Evolutionary conservation across 2,888 invertebrate species (phyloP).

Genomic region (Cistogaster globosa): DNA sequence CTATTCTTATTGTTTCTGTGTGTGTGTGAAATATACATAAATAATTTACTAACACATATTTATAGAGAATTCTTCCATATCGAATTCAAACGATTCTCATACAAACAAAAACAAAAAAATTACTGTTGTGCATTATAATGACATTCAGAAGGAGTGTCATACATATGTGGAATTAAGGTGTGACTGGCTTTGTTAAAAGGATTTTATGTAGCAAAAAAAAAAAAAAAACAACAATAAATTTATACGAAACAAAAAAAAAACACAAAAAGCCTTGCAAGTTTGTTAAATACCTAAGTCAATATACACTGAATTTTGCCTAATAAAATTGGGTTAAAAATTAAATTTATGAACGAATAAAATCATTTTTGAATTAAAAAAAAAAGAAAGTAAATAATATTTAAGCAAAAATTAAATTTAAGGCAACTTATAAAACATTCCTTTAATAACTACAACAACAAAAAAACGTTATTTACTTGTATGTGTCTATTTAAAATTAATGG

Average conservation of each 20-base stretch:
- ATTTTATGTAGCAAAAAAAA: constrained; percentile 47
- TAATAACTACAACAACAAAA: neutral
- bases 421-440: neutral
- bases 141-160: constrained; percentile 56
- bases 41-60: no score
- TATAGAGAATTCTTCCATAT: no score
- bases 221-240: constrained; percentile 38
- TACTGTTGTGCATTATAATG: constrained; percentile 35
- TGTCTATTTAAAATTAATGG: constrained; percentile 44
- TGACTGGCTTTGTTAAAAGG: constrained; percentile 45
- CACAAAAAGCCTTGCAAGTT: neutral
- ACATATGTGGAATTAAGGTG: constrained; percentile 45
- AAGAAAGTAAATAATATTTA: neutral
- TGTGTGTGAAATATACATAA: no score
- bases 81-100: neutral
- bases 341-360: no score
- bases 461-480: neutral
- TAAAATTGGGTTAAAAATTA: no score
- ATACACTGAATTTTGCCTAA: no score
- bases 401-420: no score
- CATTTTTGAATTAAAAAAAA: neutral
- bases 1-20: no score
- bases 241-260: neutral
- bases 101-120: neutral
- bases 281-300: constrained; percentile 42